phyloP scores from a whole-genome alignment of 1,140 invertebrate genomes.

The Bactericera cockerelli region DNA sequence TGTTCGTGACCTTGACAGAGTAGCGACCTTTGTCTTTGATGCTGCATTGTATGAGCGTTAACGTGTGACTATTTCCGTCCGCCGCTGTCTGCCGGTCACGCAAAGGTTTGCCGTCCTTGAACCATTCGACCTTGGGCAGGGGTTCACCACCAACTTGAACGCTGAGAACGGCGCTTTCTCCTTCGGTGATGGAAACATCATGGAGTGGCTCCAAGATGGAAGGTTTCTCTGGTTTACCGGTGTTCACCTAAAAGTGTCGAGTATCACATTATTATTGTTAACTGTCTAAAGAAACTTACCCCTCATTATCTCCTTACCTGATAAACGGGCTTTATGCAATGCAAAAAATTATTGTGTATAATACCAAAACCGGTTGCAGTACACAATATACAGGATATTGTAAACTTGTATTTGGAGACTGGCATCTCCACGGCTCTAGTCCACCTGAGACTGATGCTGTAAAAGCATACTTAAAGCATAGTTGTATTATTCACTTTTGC shows the following conservation, averaged over 20 bases:
- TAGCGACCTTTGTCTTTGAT: conserved; percentile 59
- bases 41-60: conserved; percentile 46
- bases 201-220: conserved; percentile 63
- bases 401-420: too few relatives aligned
- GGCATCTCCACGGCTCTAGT: too few relatives aligned
- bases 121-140: conserved; percentile 59
- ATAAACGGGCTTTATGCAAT: too few relatives aligned
- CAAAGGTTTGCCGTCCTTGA: conserved; percentile 53
- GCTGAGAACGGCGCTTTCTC: conserved; percentile 54
- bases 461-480: too few relatives aligned
- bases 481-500: too few relatives aligned
- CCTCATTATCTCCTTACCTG: too few relatives aligned
- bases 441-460: too few relatives aligned
- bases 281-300: too few relatives aligned
- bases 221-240: conserved; percentile 55
- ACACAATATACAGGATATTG: too few relatives aligned
- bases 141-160: conserved; percentile 69
- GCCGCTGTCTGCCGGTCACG: conserved; percentile 28
- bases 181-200: conserved; percentile 55
- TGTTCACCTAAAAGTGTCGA: conserved; percentile 34
- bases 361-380: too few relatives aligned
- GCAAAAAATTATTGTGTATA: too few relatives aligned
- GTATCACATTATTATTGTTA: too few relatives aligned
- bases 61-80: conserved; percentile 48
- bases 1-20: conserved; percentile 60